Evolutionary conservation across 2,797 vertebrate species (phyloP).

Genomic region (Erethizon dorsatum): DNA sequence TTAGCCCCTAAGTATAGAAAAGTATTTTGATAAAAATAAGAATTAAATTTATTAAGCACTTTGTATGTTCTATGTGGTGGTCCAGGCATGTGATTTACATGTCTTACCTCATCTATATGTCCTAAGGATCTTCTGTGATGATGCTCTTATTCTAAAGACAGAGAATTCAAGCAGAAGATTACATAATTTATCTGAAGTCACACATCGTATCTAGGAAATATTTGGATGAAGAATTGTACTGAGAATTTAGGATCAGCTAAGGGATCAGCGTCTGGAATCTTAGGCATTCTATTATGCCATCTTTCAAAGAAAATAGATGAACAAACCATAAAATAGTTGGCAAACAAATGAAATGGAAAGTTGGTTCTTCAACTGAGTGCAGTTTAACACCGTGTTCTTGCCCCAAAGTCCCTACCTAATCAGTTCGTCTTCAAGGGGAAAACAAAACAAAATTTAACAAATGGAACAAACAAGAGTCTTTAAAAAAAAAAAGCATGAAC

Average conservation of each 20-base stretch:
- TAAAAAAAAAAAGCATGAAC: background rate
- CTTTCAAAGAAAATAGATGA: background rate
- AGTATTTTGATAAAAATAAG: background rate
- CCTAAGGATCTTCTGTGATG: background rate
- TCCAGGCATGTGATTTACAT: background rate
- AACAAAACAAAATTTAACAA: background rate
- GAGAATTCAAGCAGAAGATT: background rate
- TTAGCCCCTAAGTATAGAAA: background rate
- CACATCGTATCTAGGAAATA: background rate
- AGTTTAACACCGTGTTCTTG: background rate
- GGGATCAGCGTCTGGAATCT: background rate
- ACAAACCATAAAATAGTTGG: background rate
- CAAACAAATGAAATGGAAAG: background rate
- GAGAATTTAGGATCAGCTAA: background rate
- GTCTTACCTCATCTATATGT: background rate
- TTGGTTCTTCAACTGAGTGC: background rate
- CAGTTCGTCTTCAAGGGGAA: background rate
- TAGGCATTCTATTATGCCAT: background rate
- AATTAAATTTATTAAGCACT: background rate
- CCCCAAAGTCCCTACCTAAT: background rate
- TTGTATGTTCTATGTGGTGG: background rate
- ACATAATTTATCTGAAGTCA: background rate
- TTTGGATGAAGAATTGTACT: background rate
- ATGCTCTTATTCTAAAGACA: background rate
- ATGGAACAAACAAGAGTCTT: background rate